phyloP scores from a whole-genome alignment of 2,797 vertebrate species.

The Momotus momota region DNA sequence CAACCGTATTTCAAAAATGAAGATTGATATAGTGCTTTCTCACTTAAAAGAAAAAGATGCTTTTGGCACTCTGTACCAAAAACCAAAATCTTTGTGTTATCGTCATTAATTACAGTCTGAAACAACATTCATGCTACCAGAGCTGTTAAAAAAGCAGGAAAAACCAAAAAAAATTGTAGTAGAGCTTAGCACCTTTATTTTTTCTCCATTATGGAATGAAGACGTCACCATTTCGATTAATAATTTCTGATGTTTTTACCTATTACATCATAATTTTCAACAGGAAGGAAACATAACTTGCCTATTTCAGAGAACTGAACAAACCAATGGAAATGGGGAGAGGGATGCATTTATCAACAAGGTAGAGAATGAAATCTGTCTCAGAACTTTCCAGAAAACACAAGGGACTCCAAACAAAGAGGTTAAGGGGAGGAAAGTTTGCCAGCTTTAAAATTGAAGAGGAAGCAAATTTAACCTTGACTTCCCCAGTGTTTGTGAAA shows the following conservation, averaged over 20 bases:
- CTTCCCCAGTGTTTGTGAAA: not conserved
- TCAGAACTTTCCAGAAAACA: constrained; percentile 11
- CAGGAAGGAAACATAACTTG: not conserved
- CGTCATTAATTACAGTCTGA: not conserved
- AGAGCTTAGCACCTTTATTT: not conserved
- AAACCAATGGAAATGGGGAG: not conserved
- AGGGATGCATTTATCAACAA: not conserved
- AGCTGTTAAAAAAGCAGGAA: not conserved
- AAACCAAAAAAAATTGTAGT: not conserved
- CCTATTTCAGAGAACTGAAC: not conserved
- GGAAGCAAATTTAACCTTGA: not conserved
- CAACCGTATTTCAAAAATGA: not conserved
- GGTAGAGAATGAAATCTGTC: not conserved
- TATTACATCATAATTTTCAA: not conserved
- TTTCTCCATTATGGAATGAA: not conserved
- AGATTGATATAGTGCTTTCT: not conserved
- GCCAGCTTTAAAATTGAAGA: not conserved
- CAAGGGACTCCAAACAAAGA: not conserved
- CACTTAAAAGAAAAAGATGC: not conserved
- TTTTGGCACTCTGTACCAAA: not conserved
- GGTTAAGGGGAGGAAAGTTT: not conserved
- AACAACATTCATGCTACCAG: not conserved
- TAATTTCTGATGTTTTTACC: constrained; percentile 9
- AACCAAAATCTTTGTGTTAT: not conserved
- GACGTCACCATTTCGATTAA: not conserved